Conservation (phyloP, 2,113 vertebrate species). For the Megatriorchis doriae region DNA sequence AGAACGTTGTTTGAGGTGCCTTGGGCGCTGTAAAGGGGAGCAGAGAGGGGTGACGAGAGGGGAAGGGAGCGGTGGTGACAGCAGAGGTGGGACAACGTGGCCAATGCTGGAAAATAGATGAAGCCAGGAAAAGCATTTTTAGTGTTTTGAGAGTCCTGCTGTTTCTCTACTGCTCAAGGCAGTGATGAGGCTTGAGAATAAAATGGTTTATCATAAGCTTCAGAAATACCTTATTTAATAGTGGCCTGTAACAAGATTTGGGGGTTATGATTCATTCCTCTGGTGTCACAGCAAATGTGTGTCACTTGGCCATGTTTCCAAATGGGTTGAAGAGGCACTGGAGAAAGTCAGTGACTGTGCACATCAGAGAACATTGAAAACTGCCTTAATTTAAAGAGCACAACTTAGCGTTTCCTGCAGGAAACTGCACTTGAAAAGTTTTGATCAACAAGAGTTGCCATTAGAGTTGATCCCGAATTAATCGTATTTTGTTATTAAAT, state of each 20-base stretch:
- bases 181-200: not conserved
- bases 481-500: not conserved
- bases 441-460: not conserved
- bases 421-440: not conserved
- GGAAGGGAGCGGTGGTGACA: not conserved
- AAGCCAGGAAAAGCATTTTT: not conserved
- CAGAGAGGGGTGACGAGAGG: not conserved
- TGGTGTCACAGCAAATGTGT: not conserved
- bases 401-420: not conserved
- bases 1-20: not conserved
- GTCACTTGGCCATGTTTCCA: not conserved
- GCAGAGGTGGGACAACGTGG: accelerated
- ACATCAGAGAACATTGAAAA: accelerated
- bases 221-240: not conserved
- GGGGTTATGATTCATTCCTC: not conserved
- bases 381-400: not conserved
- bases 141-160: not conserved
- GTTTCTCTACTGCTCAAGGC: not conserved
- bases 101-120: not conserved
- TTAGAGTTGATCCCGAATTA: not conserved
- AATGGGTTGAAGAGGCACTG: not conserved
- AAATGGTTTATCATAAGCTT: not conserved
- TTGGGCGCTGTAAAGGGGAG: not conserved
- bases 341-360: not conserved
- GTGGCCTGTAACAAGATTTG: not conserved